Evolutionary conservation across 2,113 vertebrate genomes (phyloP).

Genomic region (Poeciliopsis turrubarensis): DNA sequence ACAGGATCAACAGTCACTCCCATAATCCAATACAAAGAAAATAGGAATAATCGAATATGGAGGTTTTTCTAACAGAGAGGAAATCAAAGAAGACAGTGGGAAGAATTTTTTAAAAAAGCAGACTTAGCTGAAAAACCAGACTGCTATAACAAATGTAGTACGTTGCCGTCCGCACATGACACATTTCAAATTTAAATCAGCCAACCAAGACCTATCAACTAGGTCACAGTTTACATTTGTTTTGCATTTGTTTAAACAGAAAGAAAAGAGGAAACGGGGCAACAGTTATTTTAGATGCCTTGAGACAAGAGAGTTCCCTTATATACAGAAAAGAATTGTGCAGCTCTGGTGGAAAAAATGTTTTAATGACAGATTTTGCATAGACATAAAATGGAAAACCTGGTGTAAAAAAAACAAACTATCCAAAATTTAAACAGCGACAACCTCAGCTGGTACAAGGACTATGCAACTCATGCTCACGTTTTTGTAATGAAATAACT

Average conservation of each 20-base stretch:
- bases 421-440: not conserved
- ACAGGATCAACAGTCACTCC: not conserved
- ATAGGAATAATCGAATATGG: not conserved
- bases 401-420: not conserved
- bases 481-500: conserved; percentile 15
- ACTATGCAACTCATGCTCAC: not conserved
- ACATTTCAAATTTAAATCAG: conserved; percentile 36
- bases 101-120: not conserved
- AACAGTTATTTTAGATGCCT: conserved; percentile 24
- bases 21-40: not conserved
- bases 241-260: conserved; percentile 42
- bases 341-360: not conserved
- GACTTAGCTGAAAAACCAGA: not conserved
- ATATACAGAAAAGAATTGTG: conserved; percentile 10
- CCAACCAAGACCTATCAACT: conserved; percentile 18
- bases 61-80: not conserved
- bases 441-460: not conserved
- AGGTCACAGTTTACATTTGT: conserved; percentile 30
- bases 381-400: not conserved
- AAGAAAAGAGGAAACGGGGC: conserved; percentile 2
- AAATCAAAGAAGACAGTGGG: not conserved
- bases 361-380: not conserved
- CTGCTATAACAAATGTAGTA: not conserved
- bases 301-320: conserved; percentile 19
- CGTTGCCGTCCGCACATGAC: not conserved